phyloP scores from a whole-genome alignment of 2,113 vertebrate genomes.

The Rhinolophus ferrumequinum region DNA sequence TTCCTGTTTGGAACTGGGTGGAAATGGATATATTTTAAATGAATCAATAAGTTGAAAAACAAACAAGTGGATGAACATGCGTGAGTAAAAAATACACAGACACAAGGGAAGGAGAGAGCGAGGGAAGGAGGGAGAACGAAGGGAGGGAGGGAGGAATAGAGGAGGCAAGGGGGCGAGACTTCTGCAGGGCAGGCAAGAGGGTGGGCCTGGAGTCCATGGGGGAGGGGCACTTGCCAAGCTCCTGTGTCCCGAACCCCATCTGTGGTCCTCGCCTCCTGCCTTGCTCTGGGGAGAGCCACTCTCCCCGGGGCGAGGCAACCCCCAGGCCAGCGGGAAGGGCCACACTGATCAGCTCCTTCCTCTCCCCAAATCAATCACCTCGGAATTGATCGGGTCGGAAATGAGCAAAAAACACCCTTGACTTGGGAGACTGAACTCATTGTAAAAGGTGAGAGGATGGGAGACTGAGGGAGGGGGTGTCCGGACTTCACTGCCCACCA shows the following conservation, averaged over 20 bases:
- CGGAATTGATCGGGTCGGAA: no score
- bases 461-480: background rate
- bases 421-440: conserved; percentile 82
- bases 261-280: background rate
- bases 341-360: conserved; percentile 79
- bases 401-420: conserved; percentile 84
- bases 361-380: conserved; percentile 81
- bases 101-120: no score
- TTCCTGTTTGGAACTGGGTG: background rate
- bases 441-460: conserved; percentile 62
- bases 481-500: background rate
- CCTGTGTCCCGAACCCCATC: background rate
- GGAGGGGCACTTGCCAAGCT: no score
- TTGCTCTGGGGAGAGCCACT: background rate
- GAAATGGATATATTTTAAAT: background rate
- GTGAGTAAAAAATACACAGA: background rate
- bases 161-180: no score
- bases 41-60: background rate
- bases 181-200: background rate
- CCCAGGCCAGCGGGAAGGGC: conserved; percentile 66
- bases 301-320: background rate
- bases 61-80: fast-evolving
- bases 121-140: no score
- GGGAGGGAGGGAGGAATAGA: no score
- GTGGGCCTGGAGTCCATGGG: background rate